Base-by-base conservation (phyloP, 2,113 vertebrate genomes). In the Vulpes vulpes region DNA sequence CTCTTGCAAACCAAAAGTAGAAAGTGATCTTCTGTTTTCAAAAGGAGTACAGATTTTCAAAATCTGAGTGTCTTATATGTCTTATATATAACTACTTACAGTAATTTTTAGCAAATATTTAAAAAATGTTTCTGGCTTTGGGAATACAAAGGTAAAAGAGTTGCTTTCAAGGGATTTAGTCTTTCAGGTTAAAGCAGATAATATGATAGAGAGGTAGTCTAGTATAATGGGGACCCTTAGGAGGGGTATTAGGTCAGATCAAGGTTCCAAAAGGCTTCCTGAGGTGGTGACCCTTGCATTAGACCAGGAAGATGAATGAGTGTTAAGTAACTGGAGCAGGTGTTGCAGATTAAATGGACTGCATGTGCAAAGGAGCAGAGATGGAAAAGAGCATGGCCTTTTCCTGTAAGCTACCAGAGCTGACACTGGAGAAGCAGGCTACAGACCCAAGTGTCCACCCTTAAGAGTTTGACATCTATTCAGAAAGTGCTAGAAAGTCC, bases 1-100 rank as follows among this genome's bases (percentile, higher is more conserved):
- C 19, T 89, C 8, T 83, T 35, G 14, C 9, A 90, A 96, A 92
- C 53, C 22, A 80, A 76, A 91, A 92, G 43, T 87, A 78, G 57
- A 78, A 96, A 84, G 22, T 55, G 10, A 91, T 89, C 71, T 97
- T 94, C 35, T 92, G 43, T 43, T 98, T 96, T 94, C 11, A 84
- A 87, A 94, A 96, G 65, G 22, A 80, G 94, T 88, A 62, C 5
- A 51, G 82, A 60, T 78, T 96, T 80, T 74, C n/a, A 73, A 86
- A 73, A 65, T 92, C 51, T 67, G 55, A 88, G 14, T 23, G 11
- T 20, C 64, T 95, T 89, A 89, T 11, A 32, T 16, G 11, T 20
- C 62, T 95, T 92, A 89, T 11, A n/a, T 55, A 55, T 55, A 84
- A 6, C 23, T 67, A 62, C 17, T 95, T 96, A 64, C 15, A 2